Evolutionary conservation across 2,888 invertebrate species (phyloP), one percentile per base, ranked within the genome.

Genomic region (Caenorhabditis plicata): DNA sequence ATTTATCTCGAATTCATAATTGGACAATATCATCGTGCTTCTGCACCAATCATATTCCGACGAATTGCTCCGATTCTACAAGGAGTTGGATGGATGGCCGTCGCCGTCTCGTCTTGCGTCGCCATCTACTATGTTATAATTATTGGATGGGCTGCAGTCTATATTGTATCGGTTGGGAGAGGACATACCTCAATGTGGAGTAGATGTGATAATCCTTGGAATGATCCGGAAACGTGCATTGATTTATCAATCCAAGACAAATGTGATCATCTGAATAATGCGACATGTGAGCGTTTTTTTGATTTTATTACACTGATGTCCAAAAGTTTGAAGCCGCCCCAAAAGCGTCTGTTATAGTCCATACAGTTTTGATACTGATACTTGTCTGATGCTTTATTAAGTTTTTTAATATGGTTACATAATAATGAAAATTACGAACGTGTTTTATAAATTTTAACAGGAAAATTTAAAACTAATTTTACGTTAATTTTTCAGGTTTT

Each of bases 71-170:
- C 61, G 9, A 44, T 55, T 23, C 27, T 54, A 2, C 50, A 61
- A 35, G 61, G 93, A 78, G 90, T 91, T 71, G 94, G 93, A 55
- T 85, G 94, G 74, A 91, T 92, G 58, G 92, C 91, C 82, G 92
- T 93, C 66, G 88, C 92, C 82, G 90, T 93, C 82, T 92, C 93
- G 70, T 92, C 93, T 84, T 85, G 92, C 81, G 89, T 94, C 88
- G 91, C 92, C 71, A 91, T 92, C 46, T 93, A 93, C 83, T 93
- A 93, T 83, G 92, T 91, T 83, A 91, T 93, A 72, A 90, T 94
- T 82, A 92, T 93, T 83, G 90, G 91, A 60, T 93, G 93, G 87
- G 88, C 91, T 47, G 88, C 92, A 77, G 92, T 90, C 83, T 93
- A 92, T 83, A 48, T 68, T 27, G 36, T 35, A 2, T 44, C 43